Conservation (phyloP, 1,140 invertebrate genomes). For the Lerema accius region DNA sequence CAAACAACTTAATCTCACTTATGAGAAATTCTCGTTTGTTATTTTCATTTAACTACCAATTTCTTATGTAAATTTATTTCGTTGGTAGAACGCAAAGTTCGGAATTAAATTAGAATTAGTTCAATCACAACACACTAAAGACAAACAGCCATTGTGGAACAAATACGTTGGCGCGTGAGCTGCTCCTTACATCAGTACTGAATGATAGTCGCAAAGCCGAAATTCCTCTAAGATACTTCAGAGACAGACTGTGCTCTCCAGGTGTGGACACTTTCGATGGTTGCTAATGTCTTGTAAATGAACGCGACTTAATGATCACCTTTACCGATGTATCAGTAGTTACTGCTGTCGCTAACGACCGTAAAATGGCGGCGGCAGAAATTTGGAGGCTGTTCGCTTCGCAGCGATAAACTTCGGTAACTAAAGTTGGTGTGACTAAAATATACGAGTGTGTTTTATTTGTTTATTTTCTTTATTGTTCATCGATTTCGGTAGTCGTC, state of each 20-base stretch:
- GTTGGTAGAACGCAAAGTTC: no score
- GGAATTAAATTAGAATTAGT: no score
- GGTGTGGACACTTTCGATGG: no score
- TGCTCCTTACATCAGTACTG: conserved; percentile 1
- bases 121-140: conserved; percentile 20
- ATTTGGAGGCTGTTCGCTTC: conserved; percentile 86
- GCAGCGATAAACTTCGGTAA: conserved; percentile 64
- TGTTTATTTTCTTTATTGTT: conserved; percentile 57
- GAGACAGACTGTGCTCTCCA: no score
- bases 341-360: conserved; percentile 40
- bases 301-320: background rate
- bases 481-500: conserved; percentile 55
- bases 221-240: no score
- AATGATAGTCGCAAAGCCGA: background rate
- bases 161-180: background rate
- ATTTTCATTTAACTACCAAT: no score
- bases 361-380: conserved; percentile 79
- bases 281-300: no score
- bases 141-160: conserved; percentile 54
- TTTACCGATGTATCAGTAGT: conserved; percentile 15
- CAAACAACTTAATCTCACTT: no score
- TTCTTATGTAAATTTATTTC: background rate
- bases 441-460: conserved; percentile 65
- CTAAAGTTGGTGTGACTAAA: conserved; percentile 58
- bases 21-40: no score